phyloP scores from a whole-genome alignment of 2,888 invertebrate species.

The Alloplasta piceator region DNA sequence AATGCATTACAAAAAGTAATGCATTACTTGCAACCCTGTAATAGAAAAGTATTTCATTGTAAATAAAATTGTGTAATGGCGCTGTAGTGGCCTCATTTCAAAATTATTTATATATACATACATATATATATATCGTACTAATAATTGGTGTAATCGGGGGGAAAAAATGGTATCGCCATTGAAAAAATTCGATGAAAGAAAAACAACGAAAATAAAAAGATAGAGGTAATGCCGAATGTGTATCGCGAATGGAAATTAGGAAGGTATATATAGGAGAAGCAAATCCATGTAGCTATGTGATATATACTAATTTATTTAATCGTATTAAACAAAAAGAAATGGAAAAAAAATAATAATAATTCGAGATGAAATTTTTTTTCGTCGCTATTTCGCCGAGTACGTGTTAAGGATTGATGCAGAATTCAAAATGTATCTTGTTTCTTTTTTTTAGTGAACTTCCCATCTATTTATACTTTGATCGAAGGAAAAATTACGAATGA shows the following conservation, averaged over 20 bases:
- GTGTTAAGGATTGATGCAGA: conserved; percentile 23
- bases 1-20: no score
- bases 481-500: neutral
- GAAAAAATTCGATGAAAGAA: conserved; percentile 21
- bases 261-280: conserved; percentile 45
- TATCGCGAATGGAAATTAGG: conserved; percentile 36
- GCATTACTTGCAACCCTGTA: no score
- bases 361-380: neutral
- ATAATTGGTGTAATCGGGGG: conserved; percentile 30
- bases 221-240: conserved; percentile 35
- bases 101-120: no score
- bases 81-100: conserved; percentile 26
- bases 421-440: conserved; percentile 20
- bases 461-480: conserved; percentile 44
- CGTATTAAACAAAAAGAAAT: conserved; percentile 67
- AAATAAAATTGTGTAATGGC: conserved; percentile 46
- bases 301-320: conserved; percentile 75
- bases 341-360: conserved; percentile 20
- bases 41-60: conserved; percentile 27
- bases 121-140: no score
- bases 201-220: conserved; percentile 16
- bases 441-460: conserved; percentile 19
- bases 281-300: conserved; percentile 69
- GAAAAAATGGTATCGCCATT: conserved; percentile 10
- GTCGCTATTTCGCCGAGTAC: conserved; percentile 29